Conservation (phyloP, 1,140 invertebrate species). For the Orussus abietinus region DNA sequence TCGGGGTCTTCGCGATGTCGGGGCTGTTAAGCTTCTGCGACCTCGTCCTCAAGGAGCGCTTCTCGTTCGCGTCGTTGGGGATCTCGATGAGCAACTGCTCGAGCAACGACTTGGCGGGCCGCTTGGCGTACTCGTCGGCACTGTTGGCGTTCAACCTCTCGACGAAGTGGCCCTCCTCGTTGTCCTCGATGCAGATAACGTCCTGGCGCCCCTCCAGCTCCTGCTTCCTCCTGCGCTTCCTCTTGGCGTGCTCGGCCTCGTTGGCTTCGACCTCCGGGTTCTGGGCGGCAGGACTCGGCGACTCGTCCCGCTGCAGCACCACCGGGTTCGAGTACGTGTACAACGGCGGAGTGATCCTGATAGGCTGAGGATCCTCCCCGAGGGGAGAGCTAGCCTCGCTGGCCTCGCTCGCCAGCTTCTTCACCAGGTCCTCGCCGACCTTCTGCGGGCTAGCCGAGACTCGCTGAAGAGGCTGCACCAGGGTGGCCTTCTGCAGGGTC, state of each 20-base stretch:
- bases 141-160: conserved; percentile 40
- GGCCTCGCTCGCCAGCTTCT: conserved; percentile 27
- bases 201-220: conserved; percentile 52
- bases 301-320: conserved; percentile 53
- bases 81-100: conserved; percentile 77
- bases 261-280: conserved; percentile 42
- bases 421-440: background rate
- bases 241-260: conserved; percentile 40
- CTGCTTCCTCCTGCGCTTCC: conserved; percentile 49
- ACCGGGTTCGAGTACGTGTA: conserved; percentile 75
- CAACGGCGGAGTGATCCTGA: conserved; percentile 66
- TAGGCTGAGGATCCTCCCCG: conserved; percentile 64
- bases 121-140: conserved; percentile 39
- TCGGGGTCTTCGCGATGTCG: conserved; percentile 58
- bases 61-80: conserved; percentile 60
- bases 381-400: conserved; percentile 45
- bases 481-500: conserved; percentile 12
- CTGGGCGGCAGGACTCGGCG: conserved; percentile 51
- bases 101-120: conserved; percentile 59
- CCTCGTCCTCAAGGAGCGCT: conserved; percentile 62
- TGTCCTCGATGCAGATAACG: conserved; percentile 49
- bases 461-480: conserved; percentile 11
- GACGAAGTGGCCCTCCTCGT: conserved; percentile 42
- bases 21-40: conserved; percentile 72
- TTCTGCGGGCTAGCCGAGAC: no score